Base-by-base conservation (phyloP, 1,140 invertebrate genomes). In the Magallana angulata region DNA sequence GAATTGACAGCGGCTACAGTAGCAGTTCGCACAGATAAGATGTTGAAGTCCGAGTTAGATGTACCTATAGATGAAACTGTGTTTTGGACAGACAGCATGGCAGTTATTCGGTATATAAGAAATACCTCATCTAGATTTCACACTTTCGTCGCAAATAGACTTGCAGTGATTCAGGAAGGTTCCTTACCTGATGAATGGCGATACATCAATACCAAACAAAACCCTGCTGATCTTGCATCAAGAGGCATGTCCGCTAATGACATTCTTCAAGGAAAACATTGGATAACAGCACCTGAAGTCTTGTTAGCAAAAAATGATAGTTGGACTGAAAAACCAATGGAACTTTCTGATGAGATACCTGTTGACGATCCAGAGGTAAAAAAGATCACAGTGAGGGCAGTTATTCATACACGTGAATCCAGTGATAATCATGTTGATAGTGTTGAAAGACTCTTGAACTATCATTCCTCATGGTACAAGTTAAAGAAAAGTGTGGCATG, bases 1-100 rank as follows among this genome's bases (percentile, higher is more conserved):
- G 88, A 90, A 68, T 64, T 90, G 11, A 92, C 87, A 60, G 90
- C 89, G 6, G 87, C 90, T 16, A 82, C 80, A 14, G 82, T 96
- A 11, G 87, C 95, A 7, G 91, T 90, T 24, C 30, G 81, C 14
- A 68, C 85, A 8, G 48, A 87, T 85, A 82, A 86, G 24, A 81
- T 88, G 83, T 11, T 91, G 11, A 71, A 16, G 8, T 18, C 62
- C 18, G 87, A 91, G 57, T 71, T 92, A 30, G 87, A 89, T 14
- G 58, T 87, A 7, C 57, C 1, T 6, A 82, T 89, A 30, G 82
- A 87, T 59, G n/a, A 82, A 7, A 85, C 64, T 56, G 36, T 57
- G 6, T 91, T 88, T 64, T 91, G 90, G 89, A 91, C 90, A 18
- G 90, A 90, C 60, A 90, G 89, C 56, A 89, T 88, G 85, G 30